Conservation (phyloP, 2,797 vertebrate genomes). For the Crenichthys baileyi region DNA sequence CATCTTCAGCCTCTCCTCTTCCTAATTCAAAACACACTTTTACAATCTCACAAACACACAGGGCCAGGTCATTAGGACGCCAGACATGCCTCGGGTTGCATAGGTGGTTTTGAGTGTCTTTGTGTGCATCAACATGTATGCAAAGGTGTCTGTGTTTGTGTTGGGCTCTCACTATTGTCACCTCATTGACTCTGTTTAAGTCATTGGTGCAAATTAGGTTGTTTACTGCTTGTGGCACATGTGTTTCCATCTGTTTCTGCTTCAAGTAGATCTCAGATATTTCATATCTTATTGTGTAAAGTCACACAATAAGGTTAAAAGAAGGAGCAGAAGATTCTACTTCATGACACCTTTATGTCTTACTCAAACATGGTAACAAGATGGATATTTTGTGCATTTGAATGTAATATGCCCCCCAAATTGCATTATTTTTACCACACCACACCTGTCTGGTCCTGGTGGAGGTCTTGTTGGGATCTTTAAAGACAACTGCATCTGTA, state of each 20-base stretch:
- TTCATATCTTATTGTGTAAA: too few species aligned
- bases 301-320: neutral
- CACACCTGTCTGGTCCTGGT: neutral
- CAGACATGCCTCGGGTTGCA: slow-evolving; percentile 29
- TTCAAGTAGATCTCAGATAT: neutral
- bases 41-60: slow-evolving; percentile 62
- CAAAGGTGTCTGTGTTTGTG: slow-evolving; percentile 5
- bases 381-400: neutral
- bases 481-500: too few species aligned
- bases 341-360: neutral
- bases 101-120: slow-evolving; percentile 8
- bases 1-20: slow-evolving; percentile 70
- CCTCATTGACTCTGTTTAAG: slow-evolving; percentile 52
- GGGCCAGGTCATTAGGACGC: slow-evolving; percentile 65
- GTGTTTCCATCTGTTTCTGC: neutral
- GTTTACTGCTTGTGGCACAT: slow-evolving; percentile 22
- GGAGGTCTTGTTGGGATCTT: neutral
- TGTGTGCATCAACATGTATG: slow-evolving; percentile 1
- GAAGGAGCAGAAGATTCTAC: neutral
- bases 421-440: neutral
- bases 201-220: slow-evolving; percentile 41
- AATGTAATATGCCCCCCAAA: neutral
- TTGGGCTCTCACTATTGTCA: slow-evolving; percentile 16
- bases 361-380: neutral
- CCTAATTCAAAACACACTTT: slow-evolving; percentile 76